phyloP scores from a whole-genome alignment of 2,888 invertebrate genomes.

The Drosophila infuscata region DNA sequence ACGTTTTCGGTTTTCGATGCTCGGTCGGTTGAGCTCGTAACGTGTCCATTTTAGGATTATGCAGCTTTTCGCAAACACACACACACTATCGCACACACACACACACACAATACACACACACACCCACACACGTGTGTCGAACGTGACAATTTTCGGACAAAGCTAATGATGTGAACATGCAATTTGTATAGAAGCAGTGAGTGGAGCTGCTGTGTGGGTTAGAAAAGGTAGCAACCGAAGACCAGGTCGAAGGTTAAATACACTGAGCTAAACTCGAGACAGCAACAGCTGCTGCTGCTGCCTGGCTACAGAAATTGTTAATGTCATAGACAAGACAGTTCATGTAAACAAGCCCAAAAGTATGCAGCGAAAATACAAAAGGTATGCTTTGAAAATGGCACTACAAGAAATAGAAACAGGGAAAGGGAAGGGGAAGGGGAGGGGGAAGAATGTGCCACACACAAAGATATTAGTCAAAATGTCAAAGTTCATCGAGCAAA shows the following conservation, averaged over 20 bases:
- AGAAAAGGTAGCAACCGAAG: neutral
- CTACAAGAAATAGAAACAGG: too few relatives aligned
- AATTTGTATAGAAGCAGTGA: constrained; percentile 55
- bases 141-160: constrained; percentile 76
- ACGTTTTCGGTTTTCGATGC: constrained; percentile 28
- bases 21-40: constrained; percentile 11
- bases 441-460: neutral
- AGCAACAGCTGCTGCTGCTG: constrained; percentile 11
- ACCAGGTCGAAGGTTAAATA: constrained; percentile 27
- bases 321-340: constrained; percentile 17
- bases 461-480: constrained; percentile 46
- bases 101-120: neutral
- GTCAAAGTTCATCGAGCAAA: constrained; percentile 65
- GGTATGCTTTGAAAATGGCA: constrained; percentile 12
- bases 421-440: too few relatives aligned
- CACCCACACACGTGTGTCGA: constrained; percentile 45
- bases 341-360: constrained; percentile 22
- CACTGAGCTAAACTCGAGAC: constrained; percentile 13
- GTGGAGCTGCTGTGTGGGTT: neutral
- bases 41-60: constrained; percentile 55
- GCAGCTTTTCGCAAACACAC: constrained; percentile 54
- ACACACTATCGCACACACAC: neutral
- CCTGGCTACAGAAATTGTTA: constrained; percentile 9
- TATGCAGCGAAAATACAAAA: constrained; percentile 27
- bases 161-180: constrained; percentile 72